Conservation (phyloP, 2,888 invertebrate species). For the Platerodrilus igneus region DNA sequence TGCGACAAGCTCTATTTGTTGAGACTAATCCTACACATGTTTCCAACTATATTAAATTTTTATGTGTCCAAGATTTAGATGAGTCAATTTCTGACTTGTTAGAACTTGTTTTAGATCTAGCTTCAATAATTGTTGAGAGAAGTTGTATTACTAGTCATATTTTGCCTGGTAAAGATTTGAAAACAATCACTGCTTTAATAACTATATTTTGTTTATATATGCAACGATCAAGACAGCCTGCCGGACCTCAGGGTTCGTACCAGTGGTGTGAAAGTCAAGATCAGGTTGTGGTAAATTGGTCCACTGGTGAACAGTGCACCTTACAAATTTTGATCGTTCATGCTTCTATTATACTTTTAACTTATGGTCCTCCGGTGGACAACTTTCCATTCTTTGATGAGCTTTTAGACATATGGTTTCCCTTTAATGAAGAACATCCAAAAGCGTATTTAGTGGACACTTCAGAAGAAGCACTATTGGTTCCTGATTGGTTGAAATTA, state of each 20-base stretch:
- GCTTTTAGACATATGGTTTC: constrained; percentile 81
- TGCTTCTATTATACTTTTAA: constrained; percentile 76
- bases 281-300: constrained; percentile 73
- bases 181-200: constrained; percentile 66
- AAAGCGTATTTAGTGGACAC: constrained; percentile 75
- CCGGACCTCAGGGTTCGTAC: constrained; percentile 57
- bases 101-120: constrained; percentile 73
- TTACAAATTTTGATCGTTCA: constrained; percentile 78
- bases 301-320: constrained; percentile 66
- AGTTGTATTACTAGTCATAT: constrained; percentile 75
- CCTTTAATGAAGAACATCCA: constrained; percentile 65
- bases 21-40: constrained; percentile 83
- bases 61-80: constrained; percentile 67
- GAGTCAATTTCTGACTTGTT: constrained; percentile 64
- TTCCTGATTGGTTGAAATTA: constrained; percentile 75
- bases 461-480: constrained; percentile 73
- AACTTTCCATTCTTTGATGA: constrained; percentile 39
- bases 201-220: constrained; percentile 72
- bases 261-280: constrained; percentile 68
- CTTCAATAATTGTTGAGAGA: constrained; percentile 87
- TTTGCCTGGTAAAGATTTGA: constrained; percentile 43
- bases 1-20: constrained; percentile 84
- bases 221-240: constrained; percentile 62
- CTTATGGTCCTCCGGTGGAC: constrained; percentile 61
- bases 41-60: constrained; percentile 79